Evolutionary conservation across 2,797 vertebrate genomes (phyloP), one percentile per base, ranked within the genome.

Genomic region (Hydrocynus forskahlii): DNA sequence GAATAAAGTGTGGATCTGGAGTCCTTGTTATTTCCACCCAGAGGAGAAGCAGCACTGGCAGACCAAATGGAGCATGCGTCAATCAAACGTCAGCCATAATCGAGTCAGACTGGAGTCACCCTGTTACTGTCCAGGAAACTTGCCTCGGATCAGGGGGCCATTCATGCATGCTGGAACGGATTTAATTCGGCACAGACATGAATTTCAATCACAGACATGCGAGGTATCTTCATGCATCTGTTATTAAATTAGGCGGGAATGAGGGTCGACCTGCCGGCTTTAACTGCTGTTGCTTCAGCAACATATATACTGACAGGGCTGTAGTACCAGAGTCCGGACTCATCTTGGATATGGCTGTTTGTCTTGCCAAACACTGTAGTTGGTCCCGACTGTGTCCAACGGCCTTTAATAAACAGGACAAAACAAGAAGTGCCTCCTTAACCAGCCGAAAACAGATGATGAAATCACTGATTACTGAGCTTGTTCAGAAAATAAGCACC

Each of bases 11-110:
- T 5, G 25, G 19, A 71, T 45, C 13, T 67, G 38, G 21, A 57
- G 29, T 55, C 54, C 54, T 81, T 72, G 81, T 83, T 86, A 79
- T 69, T 83, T 63, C 64, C 71, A 23, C 75, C 54, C 50, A 6
- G 57, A 71, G 76, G 78, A 78, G 68, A 81, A 76, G 78, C 17
- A 23, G 76, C 71, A 69, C 72, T 74, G 67, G 68, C 64, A 76
- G 81, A 75, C 68, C 40, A 78, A 83, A 76, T n/a, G 75, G 60
- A 74, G 63, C 60, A 81, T 67, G 72, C 83, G 83, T 87, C 86
- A 85, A 87, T 88, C 85, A 86, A 76, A 88, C 66, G 75, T 84
- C 84, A 88, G 48, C 48, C 35, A 69, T 83, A 86, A 85, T 85
- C 76, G 78, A 87, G 84, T 87, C 82, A 68, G 40, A 71, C 72